These are phyloP conservation scores for Microctenopoma stevenorrisi DNA, from an alignment of 2,797 vertebrate genomes.

Conservation along the genomic window DNA sequence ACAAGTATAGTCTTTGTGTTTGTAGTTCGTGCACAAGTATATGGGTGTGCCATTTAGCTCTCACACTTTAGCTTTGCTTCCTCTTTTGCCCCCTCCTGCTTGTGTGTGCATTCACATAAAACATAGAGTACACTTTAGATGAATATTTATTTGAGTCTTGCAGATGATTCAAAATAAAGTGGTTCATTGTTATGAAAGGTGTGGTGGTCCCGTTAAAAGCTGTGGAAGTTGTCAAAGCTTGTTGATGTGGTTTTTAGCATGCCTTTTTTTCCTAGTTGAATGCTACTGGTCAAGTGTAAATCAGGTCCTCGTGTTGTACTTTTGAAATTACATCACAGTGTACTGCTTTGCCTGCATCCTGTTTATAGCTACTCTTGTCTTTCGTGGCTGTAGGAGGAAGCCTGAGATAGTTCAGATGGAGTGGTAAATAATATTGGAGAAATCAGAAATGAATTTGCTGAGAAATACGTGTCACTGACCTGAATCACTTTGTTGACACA, in stretches of 20 bases:
- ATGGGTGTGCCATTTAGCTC: slow-evolving; percentile 60
- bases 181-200: slow-evolving; percentile 22
- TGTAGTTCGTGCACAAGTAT: slow-evolving; percentile 52
- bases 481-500: slow-evolving; percentile 23
- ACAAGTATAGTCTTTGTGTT: slow-evolving; percentile 42
- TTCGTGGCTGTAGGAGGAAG: slow-evolving; percentile 42
- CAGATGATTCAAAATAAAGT: slow-evolving; percentile 22
- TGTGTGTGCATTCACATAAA: slow-evolving; percentile 33
- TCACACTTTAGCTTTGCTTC: slow-evolving; percentile 63
- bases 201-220: background rate
- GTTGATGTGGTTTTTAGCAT: background rate
- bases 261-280: slow-evolving; percentile 9
- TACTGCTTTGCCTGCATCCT: slow-evolving; percentile 70
- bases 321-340: slow-evolving; percentile 60
- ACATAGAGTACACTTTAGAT: slow-evolving; percentile 12
- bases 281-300: slow-evolving; percentile 56
- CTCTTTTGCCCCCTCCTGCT: slow-evolving; percentile 60
- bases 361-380: slow-evolving; percentile 64
- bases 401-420: slow-evolving; percentile 38
- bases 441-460: slow-evolving; percentile 21
- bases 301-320: slow-evolving; percentile 37
- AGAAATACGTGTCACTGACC: slow-evolving; percentile 7
- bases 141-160: slow-evolving; percentile 34
- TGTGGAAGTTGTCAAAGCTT: background rate
- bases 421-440: slow-evolving; percentile 32